Conservation (phyloP, 2,888 invertebrate species). For the Holacanthella duospinosa region DNA sequence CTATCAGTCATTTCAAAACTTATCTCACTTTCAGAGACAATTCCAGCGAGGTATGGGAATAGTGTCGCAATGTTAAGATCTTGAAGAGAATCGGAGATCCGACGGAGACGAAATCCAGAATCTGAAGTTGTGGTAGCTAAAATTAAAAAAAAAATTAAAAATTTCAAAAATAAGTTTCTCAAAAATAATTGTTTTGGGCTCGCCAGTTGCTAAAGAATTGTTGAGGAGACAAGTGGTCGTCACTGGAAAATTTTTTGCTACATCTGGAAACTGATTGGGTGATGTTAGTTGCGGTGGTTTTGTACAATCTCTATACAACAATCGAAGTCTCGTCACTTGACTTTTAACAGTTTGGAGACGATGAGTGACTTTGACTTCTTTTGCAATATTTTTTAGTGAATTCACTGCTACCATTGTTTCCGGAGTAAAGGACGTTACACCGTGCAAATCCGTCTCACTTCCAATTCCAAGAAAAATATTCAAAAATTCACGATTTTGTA, state of each 20-base stretch:
- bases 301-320: conserved; percentile 43
- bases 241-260: too few relatives aligned
- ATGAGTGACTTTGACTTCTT: conserved; percentile 41
- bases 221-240: too few relatives aligned
- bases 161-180: too few relatives aligned
- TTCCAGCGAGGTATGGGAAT: conserved; percentile 2
- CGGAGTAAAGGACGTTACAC: conserved; percentile 40
- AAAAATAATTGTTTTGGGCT: too few relatives aligned
- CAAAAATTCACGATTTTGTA: conserved; percentile 23
- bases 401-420: conserved; percentile 40
- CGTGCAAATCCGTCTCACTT: conserved; percentile 39
- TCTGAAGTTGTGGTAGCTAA: conserved; percentile 12
- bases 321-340: conserved; percentile 40
- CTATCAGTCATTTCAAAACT: background rate
- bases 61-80: conserved; percentile 13
- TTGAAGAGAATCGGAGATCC: conserved; percentile 20
- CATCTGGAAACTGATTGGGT: background rate
- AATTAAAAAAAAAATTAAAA: background rate
- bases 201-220: too few relatives aligned
- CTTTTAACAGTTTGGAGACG: conserved; percentile 39
- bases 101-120: conserved; percentile 13
- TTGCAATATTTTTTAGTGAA: conserved; percentile 41
- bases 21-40: conserved; percentile 14
- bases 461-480: conserved; percentile 16
- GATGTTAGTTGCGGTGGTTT: conserved; percentile 42